These are phyloP conservation scores for Araneus ventricosus DNA, from an alignment of 1,140 invertebrate genomes.

Conservation along the genomic window DNA sequence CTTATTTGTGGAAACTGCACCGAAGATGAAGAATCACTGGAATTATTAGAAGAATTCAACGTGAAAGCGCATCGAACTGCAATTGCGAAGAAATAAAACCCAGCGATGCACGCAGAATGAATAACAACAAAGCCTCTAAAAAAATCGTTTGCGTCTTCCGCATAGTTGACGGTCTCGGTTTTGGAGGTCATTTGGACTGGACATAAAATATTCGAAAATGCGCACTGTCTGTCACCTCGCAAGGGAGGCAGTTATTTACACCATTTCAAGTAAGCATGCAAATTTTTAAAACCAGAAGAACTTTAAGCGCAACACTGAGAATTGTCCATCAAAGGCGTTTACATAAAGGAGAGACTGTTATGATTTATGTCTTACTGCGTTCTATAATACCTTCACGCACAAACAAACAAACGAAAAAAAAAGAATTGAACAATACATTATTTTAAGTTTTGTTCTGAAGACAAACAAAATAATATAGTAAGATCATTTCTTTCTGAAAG, in stretches of 20 bases:
- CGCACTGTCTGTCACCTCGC: neutral
- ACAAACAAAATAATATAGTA: no score
- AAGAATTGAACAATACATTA: no score
- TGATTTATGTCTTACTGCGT: no score
- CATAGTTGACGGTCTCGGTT: neutral
- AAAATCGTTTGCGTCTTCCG: conserved; percentile 8
- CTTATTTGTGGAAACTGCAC: no score
- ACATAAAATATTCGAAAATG: conserved; percentile 13
- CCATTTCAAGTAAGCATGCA: neutral
- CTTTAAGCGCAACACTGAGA: neutral
- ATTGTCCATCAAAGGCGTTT: neutral
- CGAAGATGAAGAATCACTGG: no score
- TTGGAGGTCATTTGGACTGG: neutral
- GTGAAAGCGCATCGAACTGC: neutral
- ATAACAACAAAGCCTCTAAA: neutral
- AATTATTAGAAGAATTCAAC: no score
- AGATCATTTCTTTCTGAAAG: no score
- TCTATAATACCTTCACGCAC: no score
- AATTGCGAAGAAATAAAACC: neutral
- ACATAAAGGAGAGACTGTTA: no score
- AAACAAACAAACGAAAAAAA: no score
- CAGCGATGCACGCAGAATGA: neutral
- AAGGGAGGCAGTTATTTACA: neutral
- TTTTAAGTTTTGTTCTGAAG: no score
- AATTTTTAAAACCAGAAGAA: neutral